Percentiles rank a stretch among this genome's conserved stretches.
Evolutionary conservation across 2,797 vertebrate species (phyloP).

Genomic region (Sternotherus odoratus): DNA sequence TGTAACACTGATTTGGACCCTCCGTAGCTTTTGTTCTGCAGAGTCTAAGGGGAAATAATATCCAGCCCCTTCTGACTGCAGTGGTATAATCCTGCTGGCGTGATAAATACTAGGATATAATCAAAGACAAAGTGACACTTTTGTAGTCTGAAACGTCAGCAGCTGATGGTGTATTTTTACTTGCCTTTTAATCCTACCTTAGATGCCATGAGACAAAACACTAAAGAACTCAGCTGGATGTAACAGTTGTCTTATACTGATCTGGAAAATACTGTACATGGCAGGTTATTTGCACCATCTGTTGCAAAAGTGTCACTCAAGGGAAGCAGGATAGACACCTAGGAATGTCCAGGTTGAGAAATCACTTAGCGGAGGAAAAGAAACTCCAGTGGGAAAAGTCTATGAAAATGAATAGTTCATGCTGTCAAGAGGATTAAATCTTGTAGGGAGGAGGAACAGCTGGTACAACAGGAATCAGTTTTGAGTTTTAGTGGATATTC

Average conservation of each 20-base stretch:
- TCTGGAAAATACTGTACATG: not conserved
- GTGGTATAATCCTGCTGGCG: not conserved
- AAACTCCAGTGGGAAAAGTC: not conserved
- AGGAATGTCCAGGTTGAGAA: not conserved
- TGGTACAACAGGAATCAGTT: not conserved
- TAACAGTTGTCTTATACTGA: constrained; percentile 7
- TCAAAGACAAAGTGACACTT: not conserved
- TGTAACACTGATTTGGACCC: not conserved
- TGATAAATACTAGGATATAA: not conserved
- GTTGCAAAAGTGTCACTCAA: constrained; percentile 33
- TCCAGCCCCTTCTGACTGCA: not conserved
- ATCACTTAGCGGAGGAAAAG: constrained; percentile 5
- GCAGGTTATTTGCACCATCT: constrained; percentile 55
- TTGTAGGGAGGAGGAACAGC: not conserved
- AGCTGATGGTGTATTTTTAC: not conserved
- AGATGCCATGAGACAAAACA: not conserved
- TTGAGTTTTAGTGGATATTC: not conserved
- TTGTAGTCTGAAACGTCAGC: not conserved
- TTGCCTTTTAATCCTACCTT: not conserved
- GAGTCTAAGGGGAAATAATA: not conserved
- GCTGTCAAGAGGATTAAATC: not conserved
- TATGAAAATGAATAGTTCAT: not conserved
- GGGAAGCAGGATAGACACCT: constrained; percentile 10
- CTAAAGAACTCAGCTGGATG: not conserved
- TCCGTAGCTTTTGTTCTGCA: not conserved